Conservation (phyloP, 1,140 invertebrate species). For the Phenacoccus solenopsis region DNA sequence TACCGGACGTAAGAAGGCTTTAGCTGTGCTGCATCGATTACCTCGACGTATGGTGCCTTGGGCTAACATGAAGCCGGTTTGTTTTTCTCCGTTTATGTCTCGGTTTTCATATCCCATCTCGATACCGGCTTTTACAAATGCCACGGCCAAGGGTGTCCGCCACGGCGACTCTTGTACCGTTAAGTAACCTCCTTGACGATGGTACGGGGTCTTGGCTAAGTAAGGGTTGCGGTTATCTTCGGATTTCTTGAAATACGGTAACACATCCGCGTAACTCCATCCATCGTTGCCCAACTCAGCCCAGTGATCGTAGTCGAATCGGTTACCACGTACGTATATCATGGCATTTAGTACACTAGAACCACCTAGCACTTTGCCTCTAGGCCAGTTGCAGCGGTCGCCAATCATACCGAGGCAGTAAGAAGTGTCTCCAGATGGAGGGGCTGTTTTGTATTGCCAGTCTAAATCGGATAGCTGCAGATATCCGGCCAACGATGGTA, state of each 20-base stretch:
- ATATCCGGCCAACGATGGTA: slow-evolving; percentile 61
- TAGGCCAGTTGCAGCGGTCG: slow-evolving; percentile 73
- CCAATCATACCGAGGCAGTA: slow-evolving; percentile 73
- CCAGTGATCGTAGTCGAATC: slow-evolving; percentile 85
- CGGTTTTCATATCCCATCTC: slow-evolving; percentile 62
- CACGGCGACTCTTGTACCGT: slow-evolving; percentile 73
- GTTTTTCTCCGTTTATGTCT: slow-evolving; percentile 68
- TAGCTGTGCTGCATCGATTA: slow-evolving; percentile 73
- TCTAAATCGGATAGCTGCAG: slow-evolving; percentile 68
- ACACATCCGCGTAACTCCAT: slow-evolving; percentile 77
- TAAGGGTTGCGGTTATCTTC: slow-evolving; percentile 79
- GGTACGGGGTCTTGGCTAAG: slow-evolving; percentile 55
- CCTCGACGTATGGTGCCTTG: slow-evolving; percentile 77
- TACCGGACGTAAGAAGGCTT: slow-evolving; percentile 73
- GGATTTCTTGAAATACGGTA: slow-evolving; percentile 79
- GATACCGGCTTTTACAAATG: slow-evolving; percentile 65
- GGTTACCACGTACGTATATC: slow-evolving; percentile 88
- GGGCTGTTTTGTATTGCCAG: slow-evolving; percentile 85
- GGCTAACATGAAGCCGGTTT: slow-evolving; percentile 72
- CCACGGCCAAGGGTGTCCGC: slow-evolving; percentile 61
- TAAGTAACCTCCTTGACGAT: slow-evolving; percentile 61
- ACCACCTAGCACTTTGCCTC: slow-evolving; percentile 81
- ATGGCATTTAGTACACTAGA: slow-evolving; percentile 89
- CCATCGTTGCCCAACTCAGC: slow-evolving; percentile 68
- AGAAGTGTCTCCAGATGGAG: slow-evolving; percentile 44